Evolutionary conservation across 2,113 vertebrate genomes (phyloP), one percentile per base, ranked within the genome.

Genomic region (Rhegmatorhina hoffmannsi): DNA sequence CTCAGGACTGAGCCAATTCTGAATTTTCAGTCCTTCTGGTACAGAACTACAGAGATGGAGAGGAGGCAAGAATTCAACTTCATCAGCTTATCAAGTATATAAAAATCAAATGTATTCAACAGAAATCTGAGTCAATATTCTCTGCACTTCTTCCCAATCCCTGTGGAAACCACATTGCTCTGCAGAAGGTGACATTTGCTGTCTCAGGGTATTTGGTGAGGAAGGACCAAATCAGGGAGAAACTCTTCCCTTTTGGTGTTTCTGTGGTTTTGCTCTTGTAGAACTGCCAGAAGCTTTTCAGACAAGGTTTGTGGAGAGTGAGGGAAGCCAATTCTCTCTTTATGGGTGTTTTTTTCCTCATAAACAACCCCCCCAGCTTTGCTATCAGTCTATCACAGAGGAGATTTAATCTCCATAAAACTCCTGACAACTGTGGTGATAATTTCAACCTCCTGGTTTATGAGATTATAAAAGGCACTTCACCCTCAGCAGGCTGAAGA

Each of bases 371-470:
- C 47, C 89, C 68, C 38, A 56, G 63, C 53, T 96, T 91, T 89
- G 66, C 83, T 69, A 44, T 18, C 80, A 82, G 90, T 90, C 83
- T 83, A 60, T 47, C 89, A 68, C 3, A 93, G 84, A 77, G 83
- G 72, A 91, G 79, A 93, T 87, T 87, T 11, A 36, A 63, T 92
- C 76, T 82, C 78, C 96, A 96, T 86, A 91, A 97, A 97, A 94
- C 84, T 68, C 78, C 80, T 53, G 77, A 94, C 64, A 96, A 90
- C 58, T 58, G 75, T 14, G 5, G 74, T 56, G 84, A 93, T 94
- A 78, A 94, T 95, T 95, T 92, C 91, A 96, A 72, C 40, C 77
- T 90, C 55, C 40, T n/a, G 3, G 60, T 96, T 97, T 94, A 94
- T 72, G 62, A 60, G 77, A 90, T 94, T 82, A 64, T 91, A 94